Percentiles rank a stretch among this genome's conserved stretches.
Conservation (phyloP, 2,888 invertebrate genomes). For the Onthophagus sagittarius region DNA sequence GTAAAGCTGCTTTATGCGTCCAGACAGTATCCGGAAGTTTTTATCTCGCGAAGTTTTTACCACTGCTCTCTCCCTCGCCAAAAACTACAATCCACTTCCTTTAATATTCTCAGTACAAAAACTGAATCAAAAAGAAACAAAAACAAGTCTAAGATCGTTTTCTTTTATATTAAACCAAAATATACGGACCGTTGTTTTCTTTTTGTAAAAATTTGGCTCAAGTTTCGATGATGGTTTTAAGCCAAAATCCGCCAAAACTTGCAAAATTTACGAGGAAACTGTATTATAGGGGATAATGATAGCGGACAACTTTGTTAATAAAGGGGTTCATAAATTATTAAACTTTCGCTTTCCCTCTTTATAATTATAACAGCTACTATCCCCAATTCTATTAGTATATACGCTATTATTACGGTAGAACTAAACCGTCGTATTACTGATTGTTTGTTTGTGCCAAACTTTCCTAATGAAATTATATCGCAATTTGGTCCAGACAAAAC, state of each 20-base stretch:
- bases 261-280: not conserved
- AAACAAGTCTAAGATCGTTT: not conserved
- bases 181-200: not conserved
- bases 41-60: not conserved
- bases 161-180: not conserved
- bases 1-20: not conserved
- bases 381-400: constrained; percentile 5
- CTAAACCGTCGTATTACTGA: not conserved
- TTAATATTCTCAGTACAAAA: not conserved
- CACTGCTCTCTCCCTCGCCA: not conserved
- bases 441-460: not conserved
- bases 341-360: constrained; percentile 3
- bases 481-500: not conserved
- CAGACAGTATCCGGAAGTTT: not conserved
- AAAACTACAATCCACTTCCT: not conserved
- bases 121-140: not conserved
- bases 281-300: not conserved
- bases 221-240: not conserved
- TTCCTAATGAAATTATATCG: not conserved
- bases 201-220: not conserved
- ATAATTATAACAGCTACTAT: constrained; percentile 1
- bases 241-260: not conserved
- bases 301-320: not conserved
- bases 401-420: not conserved
- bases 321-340: constrained; percentile 5